These are phyloP conservation scores for Pseudanteris insignis DNA, from an alignment of 2,888 invertebrate species.

Conservation along the genomic window DNA sequence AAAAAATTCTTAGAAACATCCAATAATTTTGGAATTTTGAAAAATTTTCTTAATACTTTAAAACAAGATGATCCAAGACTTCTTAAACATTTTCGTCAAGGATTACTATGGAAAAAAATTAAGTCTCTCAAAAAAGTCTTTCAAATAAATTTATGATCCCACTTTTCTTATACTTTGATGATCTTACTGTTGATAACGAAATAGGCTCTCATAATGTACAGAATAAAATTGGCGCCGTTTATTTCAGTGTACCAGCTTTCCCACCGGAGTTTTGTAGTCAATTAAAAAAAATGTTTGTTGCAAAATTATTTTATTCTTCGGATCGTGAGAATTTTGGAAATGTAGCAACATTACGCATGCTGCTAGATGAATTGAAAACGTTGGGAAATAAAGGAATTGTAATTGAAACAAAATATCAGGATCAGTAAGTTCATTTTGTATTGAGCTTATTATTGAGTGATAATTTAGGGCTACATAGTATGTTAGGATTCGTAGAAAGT, in stretches of 20 bases:
- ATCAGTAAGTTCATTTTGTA: slow-evolving; percentile 5
- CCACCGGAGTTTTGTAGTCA: slow-evolving; percentile 1
- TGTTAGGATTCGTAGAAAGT: slow-evolving; percentile 36
- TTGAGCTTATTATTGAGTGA: slow-evolving; percentile 10
- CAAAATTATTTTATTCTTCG: slow-evolving; percentile 12
- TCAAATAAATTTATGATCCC: slow-evolving; percentile 9
- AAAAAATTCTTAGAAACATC: background rate
- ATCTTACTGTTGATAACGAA: slow-evolving; percentile 15
- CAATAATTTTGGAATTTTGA: too few species aligned
- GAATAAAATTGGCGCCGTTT: slow-evolving; percentile 24
- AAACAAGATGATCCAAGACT: background rate
- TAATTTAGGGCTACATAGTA: slow-evolving; percentile 32
- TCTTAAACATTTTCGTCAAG: slow-evolving; percentile 20
- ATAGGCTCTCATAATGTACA: slow-evolving; percentile 7
- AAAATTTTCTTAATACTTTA: too few species aligned
- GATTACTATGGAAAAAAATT: slow-evolving; percentile 15
- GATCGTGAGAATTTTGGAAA: slow-evolving; percentile 10
- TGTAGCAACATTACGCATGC: background rate
- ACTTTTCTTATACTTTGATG: slow-evolving; percentile 19
- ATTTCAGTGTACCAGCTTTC: slow-evolving; percentile 12
- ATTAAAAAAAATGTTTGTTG: slow-evolving; percentile 20
- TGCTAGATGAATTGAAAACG: slow-evolving; percentile 17
- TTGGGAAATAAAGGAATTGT: slow-evolving; percentile 15
- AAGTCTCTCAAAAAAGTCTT: slow-evolving; percentile 9
- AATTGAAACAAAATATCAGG: slow-evolving; percentile 6